phyloP scores from a whole-genome alignment of 2,888 invertebrate species.

The Stegophylla sp. region DNA sequence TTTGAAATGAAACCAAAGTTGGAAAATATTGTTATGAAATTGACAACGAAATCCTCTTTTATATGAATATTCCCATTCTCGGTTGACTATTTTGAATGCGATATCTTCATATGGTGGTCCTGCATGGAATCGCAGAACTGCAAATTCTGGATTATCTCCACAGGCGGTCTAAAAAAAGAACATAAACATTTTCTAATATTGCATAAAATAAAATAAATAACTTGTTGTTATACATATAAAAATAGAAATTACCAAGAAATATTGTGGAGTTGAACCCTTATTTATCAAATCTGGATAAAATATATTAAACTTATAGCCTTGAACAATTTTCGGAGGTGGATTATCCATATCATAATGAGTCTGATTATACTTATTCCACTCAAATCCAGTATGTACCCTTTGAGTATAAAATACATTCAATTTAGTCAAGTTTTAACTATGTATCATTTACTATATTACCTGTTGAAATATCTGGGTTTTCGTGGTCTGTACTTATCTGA shows the following conservation, averaged over 20 bases:
- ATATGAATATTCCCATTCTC: conserved; percentile 99
- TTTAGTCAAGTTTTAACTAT: neutral
- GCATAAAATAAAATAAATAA: neutral
- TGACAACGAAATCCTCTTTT: conserved; percentile 98
- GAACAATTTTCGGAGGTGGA: conserved; percentile 99
- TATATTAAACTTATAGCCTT: conserved; percentile 99
- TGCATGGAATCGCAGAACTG: conserved; percentile 91
- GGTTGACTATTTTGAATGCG: conserved; percentile 96
- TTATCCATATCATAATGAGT: conserved; percentile 99
- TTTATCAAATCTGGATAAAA: conserved; percentile 99
- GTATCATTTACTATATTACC: conserved; percentile 64
- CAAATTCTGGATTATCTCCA: conserved; percentile 92
- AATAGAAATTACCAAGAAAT: conserved; percentile 76
- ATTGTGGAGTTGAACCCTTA: conserved; percentile 89
- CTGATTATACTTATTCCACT: conserved; percentile 99
- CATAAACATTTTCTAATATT: neutral
- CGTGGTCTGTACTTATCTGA: conserved; percentile 97
- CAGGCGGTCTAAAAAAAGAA: conserved; percentile 76
- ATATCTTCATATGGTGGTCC: conserved; percentile 99
- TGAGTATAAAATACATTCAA: neutral
- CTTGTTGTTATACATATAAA: neutral
- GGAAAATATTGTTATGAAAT: conserved; percentile 99
- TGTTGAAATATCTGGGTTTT: conserved; percentile 97
- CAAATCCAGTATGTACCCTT: conserved; percentile 93
- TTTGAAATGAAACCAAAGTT: conserved; percentile 99